Evolutionary conservation across 2,113 vertebrate species (phyloP).

Genomic region (Dascyllus trimaculatus): DNA sequence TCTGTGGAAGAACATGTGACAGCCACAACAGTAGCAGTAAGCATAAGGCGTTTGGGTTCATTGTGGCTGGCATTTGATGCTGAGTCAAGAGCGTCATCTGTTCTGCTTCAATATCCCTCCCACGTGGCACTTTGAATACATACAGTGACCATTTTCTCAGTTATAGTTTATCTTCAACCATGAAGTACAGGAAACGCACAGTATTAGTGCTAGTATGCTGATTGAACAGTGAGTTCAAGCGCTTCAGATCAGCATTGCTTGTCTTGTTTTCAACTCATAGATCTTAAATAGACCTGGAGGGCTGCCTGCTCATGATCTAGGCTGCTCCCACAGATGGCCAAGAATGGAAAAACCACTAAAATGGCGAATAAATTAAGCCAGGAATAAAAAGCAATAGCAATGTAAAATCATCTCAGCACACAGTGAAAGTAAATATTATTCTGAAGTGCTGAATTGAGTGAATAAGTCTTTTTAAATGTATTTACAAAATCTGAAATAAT

Average conservation of each 20-base stretch:
- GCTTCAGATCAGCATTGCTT: background rate
- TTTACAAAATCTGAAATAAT: background rate
- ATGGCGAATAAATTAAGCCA: background rate
- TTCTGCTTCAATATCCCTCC: background rate
- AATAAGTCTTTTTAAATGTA: background rate
- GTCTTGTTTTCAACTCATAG: slow-evolving; percentile 21
- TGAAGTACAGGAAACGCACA: background rate
- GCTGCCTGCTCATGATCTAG: slow-evolving; percentile 36
- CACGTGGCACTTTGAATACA: background rate
- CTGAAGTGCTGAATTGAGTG: background rate
- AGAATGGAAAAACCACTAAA: slow-evolving; percentile 4
- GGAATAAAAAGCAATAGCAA: background rate
- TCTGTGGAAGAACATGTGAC: background rate
- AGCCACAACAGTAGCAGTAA: slow-evolving; percentile 1
- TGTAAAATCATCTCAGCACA: background rate
- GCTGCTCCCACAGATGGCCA: slow-evolving; percentile 32
- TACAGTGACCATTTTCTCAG: slow-evolving; percentile 3
- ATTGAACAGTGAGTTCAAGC: slow-evolving; percentile 10
- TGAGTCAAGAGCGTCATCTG: background rate
- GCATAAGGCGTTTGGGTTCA: background rate
- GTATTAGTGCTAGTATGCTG: slow-evolving; percentile 2
- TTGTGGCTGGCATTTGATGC: background rate
- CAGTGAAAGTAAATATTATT: background rate
- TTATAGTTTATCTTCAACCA: background rate
- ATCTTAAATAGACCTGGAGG: slow-evolving; percentile 11